Base-by-base conservation (phyloP, 2,888 invertebrate genomes). In the Hydriomena furcata region DNA sequence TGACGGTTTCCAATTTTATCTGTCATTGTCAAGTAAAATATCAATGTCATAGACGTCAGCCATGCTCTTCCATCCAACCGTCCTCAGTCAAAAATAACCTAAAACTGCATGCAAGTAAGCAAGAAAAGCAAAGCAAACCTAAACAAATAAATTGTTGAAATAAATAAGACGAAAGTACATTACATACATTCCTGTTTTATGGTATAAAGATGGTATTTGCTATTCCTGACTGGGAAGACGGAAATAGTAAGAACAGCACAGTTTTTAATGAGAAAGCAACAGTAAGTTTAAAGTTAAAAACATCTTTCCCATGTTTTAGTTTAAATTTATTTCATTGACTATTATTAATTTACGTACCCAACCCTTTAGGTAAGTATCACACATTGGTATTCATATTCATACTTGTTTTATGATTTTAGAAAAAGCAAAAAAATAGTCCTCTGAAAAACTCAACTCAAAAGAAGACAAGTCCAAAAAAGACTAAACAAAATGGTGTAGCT, bases 201-300 rank as follows among this genome's bases (percentile, higher is more conserved):
- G 17, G 10, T 13, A 6, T 38, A 41, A 63, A 54, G 37, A 67
- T 66, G 63, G 47, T 35, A 12, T 76, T 76, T 56, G 63, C 48
- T 61, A 61, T 57, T 17, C 65, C 65, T 25, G 56, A 63, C 10
- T 76, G 74, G 74, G 74, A 71, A 11, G 58, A 60, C n/a, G 69
- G 66, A 57, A 63, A 65, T 12, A 58, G 65, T 3, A 66, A 61
- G 41, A 49, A 32, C 5, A 53, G 52, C 24, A 36, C 47, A 13
- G 49, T 27, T 17, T 49, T 61, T 32, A 52, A 7, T 32, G 52
- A 47, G 32, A 52, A 42, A 30, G n/a, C 20, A 8, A 55, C 52
- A 12, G 59, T 60, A 48, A 54, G 54, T 46, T 40, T 2, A 1
- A 10, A 35, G n/a, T n/a, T 10, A 25, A 17, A 17, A 4, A 17